phyloP scores from a whole-genome alignment of 2,113 vertebrate genomes.

The Cephalopterus ornatus region DNA sequence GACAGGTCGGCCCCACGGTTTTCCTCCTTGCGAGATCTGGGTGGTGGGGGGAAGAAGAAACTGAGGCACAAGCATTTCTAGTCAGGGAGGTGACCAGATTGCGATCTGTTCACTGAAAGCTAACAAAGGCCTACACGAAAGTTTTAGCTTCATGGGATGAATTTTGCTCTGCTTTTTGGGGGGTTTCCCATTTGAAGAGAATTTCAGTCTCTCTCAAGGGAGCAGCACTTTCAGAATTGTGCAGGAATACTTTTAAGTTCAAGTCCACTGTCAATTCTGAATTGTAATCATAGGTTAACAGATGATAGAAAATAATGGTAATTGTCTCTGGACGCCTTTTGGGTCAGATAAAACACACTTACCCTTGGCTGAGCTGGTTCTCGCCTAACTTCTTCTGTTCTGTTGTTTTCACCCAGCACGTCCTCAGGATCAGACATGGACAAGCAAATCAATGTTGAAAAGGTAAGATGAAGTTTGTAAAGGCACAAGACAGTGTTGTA shows the following conservation, averaged over 20 bases:
- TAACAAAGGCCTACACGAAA: background rate
- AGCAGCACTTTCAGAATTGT: accelerated
- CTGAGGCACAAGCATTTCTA: background rate
- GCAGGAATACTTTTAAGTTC: background rate
- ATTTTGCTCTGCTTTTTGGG: background rate
- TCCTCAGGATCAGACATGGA: background rate
- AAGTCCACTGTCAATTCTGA: background rate
- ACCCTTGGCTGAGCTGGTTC: background rate
- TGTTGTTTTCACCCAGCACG: background rate
- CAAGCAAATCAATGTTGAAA: background rate
- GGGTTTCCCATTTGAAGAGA: background rate
- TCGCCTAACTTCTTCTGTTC: background rate
- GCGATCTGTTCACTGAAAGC: background rate
- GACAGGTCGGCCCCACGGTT: background rate
- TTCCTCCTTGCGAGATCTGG: background rate
- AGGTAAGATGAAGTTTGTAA: background rate
- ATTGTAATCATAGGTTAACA: background rate
- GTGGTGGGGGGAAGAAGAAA: background rate
- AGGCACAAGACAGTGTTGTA: too few relatives aligned
- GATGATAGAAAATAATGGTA: background rate
- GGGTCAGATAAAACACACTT: background rate
- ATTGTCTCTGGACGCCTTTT: background rate
- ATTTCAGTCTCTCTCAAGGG: background rate
- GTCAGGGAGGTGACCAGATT: background rate
- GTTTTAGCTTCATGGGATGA: background rate